Conservation (phyloP, 2,888 invertebrate species). For the Strigamia crassipes region DNA sequence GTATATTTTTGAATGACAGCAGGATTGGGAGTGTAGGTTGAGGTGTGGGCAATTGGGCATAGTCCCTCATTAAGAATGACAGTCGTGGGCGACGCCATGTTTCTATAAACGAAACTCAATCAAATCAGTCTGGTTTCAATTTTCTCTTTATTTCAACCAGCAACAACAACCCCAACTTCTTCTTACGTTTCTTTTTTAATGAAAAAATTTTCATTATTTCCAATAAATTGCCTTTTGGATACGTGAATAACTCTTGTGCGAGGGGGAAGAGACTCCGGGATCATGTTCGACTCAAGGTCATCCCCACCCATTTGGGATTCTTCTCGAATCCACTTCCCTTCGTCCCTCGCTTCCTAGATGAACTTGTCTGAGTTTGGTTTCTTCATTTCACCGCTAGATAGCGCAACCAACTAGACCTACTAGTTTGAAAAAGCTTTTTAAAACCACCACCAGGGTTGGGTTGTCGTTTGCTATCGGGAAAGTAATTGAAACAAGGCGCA, state of each 20-base stretch:
- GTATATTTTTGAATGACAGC: constrained; percentile 24
- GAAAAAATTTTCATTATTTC: neutral
- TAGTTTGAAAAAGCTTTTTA: neutral
- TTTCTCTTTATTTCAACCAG: neutral
- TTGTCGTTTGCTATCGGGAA: too few species aligned
- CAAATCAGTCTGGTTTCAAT: neutral
- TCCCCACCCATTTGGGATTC: neutral
- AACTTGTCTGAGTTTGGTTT: neutral
- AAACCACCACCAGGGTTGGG: neutral
- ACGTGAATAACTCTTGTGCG: neutral
- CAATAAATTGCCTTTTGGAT: constrained; percentile 1
- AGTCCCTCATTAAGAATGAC: neutral
- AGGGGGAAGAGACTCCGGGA: neutral
- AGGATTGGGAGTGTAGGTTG: constrained; percentile 4
- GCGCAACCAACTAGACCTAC: neutral
- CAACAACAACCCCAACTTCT: neutral
- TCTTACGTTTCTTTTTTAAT: neutral
- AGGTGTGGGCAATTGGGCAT: neutral
- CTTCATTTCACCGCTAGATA: neutral
- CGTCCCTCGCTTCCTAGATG: neutral
- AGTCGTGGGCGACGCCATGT: neutral
- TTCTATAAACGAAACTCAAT: neutral
- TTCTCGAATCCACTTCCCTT: neutral
- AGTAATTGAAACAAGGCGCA: neutral
- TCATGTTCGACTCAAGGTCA: constrained; percentile 15